Evolutionary conservation across 2,888 invertebrate species (phyloP).

Genomic region (Acleris sparsana): DNA sequence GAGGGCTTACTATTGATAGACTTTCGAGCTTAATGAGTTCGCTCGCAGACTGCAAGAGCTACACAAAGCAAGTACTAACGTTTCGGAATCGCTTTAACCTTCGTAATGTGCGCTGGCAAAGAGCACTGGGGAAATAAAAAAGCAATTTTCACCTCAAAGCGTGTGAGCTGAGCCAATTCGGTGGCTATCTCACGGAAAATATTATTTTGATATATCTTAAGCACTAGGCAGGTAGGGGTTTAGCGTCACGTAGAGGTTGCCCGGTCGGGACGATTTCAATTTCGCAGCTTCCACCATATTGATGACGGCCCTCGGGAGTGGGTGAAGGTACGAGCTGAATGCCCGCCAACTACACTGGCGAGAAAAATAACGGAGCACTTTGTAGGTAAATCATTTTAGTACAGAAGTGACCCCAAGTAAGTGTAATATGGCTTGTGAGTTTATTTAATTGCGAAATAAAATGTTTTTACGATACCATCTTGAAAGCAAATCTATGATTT

Average conservation of each 20-base stretch:
- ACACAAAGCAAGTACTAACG: slow-evolving; percentile 14
- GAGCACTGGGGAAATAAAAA: slow-evolving; percentile 41
- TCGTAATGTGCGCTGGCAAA: slow-evolving; percentile 22
- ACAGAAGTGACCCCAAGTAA: too few species aligned
- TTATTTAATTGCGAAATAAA: too few species aligned
- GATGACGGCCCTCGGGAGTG: slow-evolving; percentile 52
- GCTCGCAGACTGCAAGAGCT: slow-evolving; percentile 8
- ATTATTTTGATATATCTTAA: slow-evolving; percentile 68
- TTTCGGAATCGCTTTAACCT: slow-evolving; percentile 4
- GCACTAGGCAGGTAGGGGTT: slow-evolving; percentile 61
- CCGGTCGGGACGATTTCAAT: slow-evolving; percentile 75
- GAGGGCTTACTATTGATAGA: slow-evolving; percentile 21
- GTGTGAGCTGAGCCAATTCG: slow-evolving; percentile 54
- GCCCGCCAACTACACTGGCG: slow-evolving; percentile 31
- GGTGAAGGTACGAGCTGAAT: slow-evolving; percentile 52
- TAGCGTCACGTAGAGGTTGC: slow-evolving; percentile 72
- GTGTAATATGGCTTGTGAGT: too few species aligned
- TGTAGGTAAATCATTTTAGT: too few species aligned
- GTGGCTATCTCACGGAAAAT: slow-evolving; percentile 62
- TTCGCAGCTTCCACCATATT: slow-evolving; percentile 58
- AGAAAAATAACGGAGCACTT: too few species aligned
- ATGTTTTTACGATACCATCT: too few species aligned
- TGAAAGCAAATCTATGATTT: too few species aligned
- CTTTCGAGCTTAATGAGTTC: slow-evolving; percentile 18
- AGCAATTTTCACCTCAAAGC: slow-evolving; percentile 71